These are phyloP conservation scores for Cynopterus sphinx DNA, from an alignment of 2,797 vertebrate genomes.

Conservation along the genomic window DNA sequence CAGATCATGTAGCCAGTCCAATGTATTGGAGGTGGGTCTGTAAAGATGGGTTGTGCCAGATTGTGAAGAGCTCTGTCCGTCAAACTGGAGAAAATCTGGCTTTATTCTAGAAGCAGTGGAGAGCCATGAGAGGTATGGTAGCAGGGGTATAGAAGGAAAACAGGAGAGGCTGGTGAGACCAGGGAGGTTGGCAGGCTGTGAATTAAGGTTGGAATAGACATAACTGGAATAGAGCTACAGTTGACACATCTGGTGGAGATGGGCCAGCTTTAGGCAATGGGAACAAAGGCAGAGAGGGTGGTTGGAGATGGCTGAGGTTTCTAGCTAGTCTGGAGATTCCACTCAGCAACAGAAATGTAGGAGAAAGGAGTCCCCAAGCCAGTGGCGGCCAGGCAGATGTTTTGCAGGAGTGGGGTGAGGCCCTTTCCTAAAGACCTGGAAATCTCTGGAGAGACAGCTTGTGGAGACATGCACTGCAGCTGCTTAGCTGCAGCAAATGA, in stretches of 20 bases:
- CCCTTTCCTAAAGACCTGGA: slow-evolving; percentile 54
- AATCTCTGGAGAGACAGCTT: slow-evolving; percentile 74
- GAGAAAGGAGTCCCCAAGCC: not conserved
- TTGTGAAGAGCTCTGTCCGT: not conserved
- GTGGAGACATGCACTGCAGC: slow-evolving; percentile 73
- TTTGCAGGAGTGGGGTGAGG: slow-evolving; percentile 65
- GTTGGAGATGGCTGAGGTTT: not conserved
- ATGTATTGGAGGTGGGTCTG: not conserved
- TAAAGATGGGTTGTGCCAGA: not conserved
- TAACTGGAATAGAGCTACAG: not conserved
- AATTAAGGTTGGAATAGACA: no score
- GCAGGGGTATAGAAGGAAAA: not conserved
- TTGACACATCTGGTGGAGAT: not conserved
- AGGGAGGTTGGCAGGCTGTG: not conserved
- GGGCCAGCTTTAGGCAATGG: not conserved
- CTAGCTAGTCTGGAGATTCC: not conserved
- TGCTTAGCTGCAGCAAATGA: slow-evolving; percentile 77
- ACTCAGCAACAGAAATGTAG: not conserved
- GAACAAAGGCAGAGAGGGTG: not conserved
- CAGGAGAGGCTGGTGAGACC: not conserved
- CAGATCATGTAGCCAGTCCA: not conserved
- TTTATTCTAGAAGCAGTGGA: not conserved
- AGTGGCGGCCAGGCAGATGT: slow-evolving; percentile 40
- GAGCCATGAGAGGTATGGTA: not conserved
- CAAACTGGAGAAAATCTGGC: not conserved